Percentiles rank a stretch among this genome's conserved stretches.
Evolutionary conservation across 1,140 invertebrate species (phyloP).

Genomic region (Eriosoma lanigerum): DNA sequence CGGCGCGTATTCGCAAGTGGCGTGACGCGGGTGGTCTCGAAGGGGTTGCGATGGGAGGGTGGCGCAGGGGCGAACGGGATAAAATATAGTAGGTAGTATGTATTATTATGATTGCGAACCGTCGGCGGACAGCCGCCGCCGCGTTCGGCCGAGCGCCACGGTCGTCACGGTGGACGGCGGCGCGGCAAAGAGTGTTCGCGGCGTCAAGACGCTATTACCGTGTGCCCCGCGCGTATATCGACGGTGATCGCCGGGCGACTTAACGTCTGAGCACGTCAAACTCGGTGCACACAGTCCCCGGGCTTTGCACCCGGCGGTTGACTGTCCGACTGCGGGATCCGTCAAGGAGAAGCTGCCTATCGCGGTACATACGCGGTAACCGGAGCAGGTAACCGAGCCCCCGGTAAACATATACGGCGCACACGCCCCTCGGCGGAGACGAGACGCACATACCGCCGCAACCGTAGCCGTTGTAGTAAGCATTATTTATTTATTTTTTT

Average conservation of each 20-base stretch:
- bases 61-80: neutral
- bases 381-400: no score
- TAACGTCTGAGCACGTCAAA: slow-evolving; percentile 27
- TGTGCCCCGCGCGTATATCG: neutral
- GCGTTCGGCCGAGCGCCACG: slow-evolving; percentile 25
- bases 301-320: slow-evolving; percentile 39
- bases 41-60: neutral
- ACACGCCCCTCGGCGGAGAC: neutral
- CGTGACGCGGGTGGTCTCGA: neutral
- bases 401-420: neutral
- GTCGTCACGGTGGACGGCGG: slow-evolving; percentile 11
- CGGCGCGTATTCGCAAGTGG: neutral
- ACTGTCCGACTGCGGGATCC: neutral
- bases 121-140: slow-evolving; percentile 11
- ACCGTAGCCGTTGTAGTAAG: no score
- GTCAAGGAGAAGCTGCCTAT: no score
- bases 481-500: no score
- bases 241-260: neutral
- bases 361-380: no score
- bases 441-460: no score
- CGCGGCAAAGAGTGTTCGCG: slow-evolving; percentile 24
- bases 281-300: slow-evolving; percentile 38
- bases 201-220: neutral
- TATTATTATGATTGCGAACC: neutral
- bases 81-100: neutral